Evolutionary conservation across 2,797 vertebrate species (phyloP).

Genomic region (Emys orbicularis): DNA sequence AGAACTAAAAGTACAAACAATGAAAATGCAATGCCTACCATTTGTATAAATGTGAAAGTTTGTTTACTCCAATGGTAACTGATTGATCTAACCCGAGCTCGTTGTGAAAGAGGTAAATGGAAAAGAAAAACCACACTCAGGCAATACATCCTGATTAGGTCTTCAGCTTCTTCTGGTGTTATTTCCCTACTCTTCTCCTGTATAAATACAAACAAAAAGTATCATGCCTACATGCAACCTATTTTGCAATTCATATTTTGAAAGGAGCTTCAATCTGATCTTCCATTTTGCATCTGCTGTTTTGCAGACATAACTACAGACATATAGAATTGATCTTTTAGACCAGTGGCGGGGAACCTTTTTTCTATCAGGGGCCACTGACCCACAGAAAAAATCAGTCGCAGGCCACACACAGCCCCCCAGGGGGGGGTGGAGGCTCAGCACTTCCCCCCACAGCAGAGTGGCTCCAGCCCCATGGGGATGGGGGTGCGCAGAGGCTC

Average conservation of each 20-base stretch:
- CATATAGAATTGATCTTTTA: not conserved
- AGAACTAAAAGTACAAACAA: not conserved
- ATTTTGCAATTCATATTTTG: not conserved
- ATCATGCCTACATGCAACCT: not conserved
- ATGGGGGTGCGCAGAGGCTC: no score
- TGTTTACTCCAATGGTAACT: slow-evolving; percentile 55
- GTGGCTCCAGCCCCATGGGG: no score
- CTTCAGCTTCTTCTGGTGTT: slow-evolving; percentile 57
- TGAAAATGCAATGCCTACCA: slow-evolving; percentile 52
- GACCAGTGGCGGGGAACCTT: not conserved
- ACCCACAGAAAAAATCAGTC: no score
- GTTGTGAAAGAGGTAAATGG: slow-evolving; percentile 71
- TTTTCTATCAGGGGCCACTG: no score
- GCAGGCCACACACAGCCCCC: no score
- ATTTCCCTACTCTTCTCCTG: not conserved
- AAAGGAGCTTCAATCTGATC: not conserved
- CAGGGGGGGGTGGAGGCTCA: no score
- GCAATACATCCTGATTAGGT: slow-evolving; percentile 73
- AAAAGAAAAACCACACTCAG: slow-evolving; percentile 66
- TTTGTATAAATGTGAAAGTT: slow-evolving; percentile 22
- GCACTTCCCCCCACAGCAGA: no score
- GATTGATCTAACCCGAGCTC: slow-evolving; percentile 62
- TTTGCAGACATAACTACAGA: not conserved
- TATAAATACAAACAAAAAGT: not conserved
- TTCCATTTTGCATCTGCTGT: not conserved